Evolutionary conservation across 2,888 invertebrate genomes (phyloP), one percentile per base, ranked within the genome.

Genomic region (Pheosia tremula): DNA sequence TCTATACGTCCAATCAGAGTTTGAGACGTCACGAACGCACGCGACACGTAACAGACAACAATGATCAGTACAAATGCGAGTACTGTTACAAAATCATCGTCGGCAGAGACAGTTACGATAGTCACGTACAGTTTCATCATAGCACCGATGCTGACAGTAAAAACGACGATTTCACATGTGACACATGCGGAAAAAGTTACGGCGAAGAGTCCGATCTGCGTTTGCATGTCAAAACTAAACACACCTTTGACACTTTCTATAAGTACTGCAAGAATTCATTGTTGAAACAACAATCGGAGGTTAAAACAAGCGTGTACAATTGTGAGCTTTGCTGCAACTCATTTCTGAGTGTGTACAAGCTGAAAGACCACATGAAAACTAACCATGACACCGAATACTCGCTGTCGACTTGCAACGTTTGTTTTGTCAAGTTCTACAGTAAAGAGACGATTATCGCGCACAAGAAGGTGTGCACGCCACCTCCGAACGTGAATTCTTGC

Each of bases 1-100:
- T 85, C 0, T 91, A 90, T 62, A 85, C 86, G 0, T 88, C 89
- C 0, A 89, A 88, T 61, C 88, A 89, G 39, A 90, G 89, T 61
- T 68, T 91, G 3, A 72, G 80, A 56, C 71, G 89, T 0, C 91
- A 91, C 58, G 69, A 77, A 0, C 71, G 76, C 36, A 82, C 83
- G 0, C 68, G 76, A 0, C 89, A 90, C 47, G 78, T 68, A 10
- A 72, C 77, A 0, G 78, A 84, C 0, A 77, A 71, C 38, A 63
- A 69, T 1, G 81, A 82, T 0, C 71, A 77, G 5, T 70, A 63
- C 4, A 62, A 67, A 0, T 85, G 84, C 7, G 71, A 75, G 4
- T 71, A 59, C 47, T 82, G 84, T 45, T 55, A 60, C n/a, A 82
- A 78, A 68, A 53, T 67, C 0, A 69, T 84, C 0, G 45, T 62